These are phyloP conservation scores for Drosophila subquinaria DNA, from an alignment of 2,888 invertebrate species.

Conservation along the genomic window DNA sequence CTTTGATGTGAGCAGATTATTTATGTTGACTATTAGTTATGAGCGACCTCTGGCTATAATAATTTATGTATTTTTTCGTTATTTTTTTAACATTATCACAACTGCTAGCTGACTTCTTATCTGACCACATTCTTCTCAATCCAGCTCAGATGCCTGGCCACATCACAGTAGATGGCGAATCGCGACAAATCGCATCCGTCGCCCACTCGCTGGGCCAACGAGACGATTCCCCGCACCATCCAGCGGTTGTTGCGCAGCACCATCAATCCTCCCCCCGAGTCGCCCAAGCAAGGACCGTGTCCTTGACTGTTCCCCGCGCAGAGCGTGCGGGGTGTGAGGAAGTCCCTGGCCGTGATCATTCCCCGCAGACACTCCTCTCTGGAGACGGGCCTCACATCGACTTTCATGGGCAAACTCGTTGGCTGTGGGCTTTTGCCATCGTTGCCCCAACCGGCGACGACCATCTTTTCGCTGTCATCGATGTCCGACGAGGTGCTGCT, in stretches of 20 bases:
- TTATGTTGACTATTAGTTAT: not conserved
- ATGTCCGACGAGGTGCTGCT: conserved; percentile 65
- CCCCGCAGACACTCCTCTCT: conserved; percentile 56
- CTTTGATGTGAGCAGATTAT: not conserved
- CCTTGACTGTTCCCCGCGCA: conserved; percentile 82
- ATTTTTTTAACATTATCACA: conserved; percentile 15
- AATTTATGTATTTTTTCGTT: not conserved
- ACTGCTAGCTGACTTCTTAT: conserved; percentile 14
- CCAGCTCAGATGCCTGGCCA: conserved; percentile 87
- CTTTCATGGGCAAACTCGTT: conserved; percentile 57
- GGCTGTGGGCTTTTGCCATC: conserved; percentile 70
- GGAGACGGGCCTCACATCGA: conserved; percentile 57
- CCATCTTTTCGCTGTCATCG: conserved; percentile 84
- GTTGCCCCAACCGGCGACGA: conserved; percentile 87
- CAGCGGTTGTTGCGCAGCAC: conserved; percentile 84
- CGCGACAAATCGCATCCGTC: conserved; percentile 87
- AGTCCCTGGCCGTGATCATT: conserved; percentile 65
- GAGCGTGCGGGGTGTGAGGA: conserved; percentile 72
- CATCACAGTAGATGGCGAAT: conserved; percentile 89
- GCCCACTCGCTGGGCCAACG: conserved; percentile 82
- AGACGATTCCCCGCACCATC: conserved; percentile 86
- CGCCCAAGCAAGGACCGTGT: conserved; percentile 84
- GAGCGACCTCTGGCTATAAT: too few species aligned
- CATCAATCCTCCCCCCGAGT: conserved; percentile 88
- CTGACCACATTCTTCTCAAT: conserved; percentile 84